Percentiles rank a stretch among this genome's conserved stretches.
Evolutionary conservation across 2,888 invertebrate species (phyloP).

Genomic region (Lithophane socia): DNA sequence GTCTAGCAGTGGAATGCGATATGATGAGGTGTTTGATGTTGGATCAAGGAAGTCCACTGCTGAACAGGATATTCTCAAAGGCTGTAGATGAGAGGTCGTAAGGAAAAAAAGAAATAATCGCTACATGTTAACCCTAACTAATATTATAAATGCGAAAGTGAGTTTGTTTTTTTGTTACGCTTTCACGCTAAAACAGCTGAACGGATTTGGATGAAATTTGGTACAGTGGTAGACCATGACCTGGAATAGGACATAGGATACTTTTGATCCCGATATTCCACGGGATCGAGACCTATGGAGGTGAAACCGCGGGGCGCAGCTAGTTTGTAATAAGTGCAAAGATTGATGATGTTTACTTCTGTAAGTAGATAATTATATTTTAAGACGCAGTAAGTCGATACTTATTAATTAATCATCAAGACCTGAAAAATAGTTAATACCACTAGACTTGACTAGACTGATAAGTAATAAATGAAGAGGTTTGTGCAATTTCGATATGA

Average conservation of each 20-base stretch:
- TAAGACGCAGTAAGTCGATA: background rate
- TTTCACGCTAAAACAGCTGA: too few species aligned
- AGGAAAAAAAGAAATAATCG: background rate
- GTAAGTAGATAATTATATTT: background rate
- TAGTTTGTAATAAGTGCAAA: background rate
- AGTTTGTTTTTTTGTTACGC: too few species aligned
- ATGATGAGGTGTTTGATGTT: background rate
- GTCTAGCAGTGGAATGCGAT: background rate
- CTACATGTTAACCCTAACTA: background rate
- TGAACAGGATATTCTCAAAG: background rate
- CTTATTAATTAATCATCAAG: background rate
- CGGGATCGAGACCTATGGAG: too few species aligned
- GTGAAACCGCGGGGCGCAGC: too few species aligned
- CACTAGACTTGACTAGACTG: background rate
- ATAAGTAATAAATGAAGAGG: slow-evolving; percentile 13
- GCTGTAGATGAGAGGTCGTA: background rate
- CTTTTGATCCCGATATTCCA: too few species aligned
- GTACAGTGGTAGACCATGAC: too few species aligned
- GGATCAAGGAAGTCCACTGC: background rate
- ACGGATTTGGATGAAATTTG: too few species aligned
- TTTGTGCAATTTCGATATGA: background rate
- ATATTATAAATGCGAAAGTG: too few species aligned
- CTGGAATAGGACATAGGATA: too few species aligned
- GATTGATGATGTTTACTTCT: background rate
- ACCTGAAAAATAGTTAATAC: slow-evolving; percentile 15